Conservation (phyloP, 2,113 vertebrate species). For the Ibidorhyncha struthersii region DNA sequence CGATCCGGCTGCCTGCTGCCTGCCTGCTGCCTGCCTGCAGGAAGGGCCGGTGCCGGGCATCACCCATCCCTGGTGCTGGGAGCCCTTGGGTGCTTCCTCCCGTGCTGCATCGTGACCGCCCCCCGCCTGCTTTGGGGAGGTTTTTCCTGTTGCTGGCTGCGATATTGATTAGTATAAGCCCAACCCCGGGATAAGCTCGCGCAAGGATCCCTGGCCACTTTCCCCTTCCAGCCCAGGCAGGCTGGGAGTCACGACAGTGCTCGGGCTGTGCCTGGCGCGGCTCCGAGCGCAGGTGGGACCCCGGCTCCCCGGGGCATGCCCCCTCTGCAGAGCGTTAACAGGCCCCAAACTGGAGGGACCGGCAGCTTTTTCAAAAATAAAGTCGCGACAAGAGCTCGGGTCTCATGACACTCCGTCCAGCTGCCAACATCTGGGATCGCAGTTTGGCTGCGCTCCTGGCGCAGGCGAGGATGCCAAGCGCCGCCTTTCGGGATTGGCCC, state of each 20-base stretch:
- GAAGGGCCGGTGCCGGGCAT: background rate
- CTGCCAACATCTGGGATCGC: constrained; percentile 63
- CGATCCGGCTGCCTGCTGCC: background rate
- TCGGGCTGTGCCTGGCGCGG: fast-evolving
- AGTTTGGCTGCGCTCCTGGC: constrained; percentile 36
- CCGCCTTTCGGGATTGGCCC: constrained; percentile 28
- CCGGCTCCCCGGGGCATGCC: background rate
- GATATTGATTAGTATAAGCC: background rate
- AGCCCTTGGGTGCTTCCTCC: background rate
- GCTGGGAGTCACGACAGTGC: background rate
- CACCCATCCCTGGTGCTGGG: background rate
- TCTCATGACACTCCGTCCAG: constrained; percentile 51
- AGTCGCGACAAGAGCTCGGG: background rate
- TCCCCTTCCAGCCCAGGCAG: background rate
- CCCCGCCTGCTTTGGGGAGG: background rate
- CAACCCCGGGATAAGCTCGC: background rate
- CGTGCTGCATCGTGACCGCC: fast-evolving
- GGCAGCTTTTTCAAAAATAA: constrained; percentile 8
- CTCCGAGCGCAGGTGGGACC: background rate
- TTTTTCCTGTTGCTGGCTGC: background rate
- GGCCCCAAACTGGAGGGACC: constrained; percentile 28
- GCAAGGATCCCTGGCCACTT: background rate
- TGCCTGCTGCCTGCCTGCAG: background rate
- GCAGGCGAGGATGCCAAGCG: constrained; percentile 35
- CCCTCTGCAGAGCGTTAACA: background rate